Conservation (phyloP, 2,113 vertebrate species). For the Rissa tridactyla region DNA sequence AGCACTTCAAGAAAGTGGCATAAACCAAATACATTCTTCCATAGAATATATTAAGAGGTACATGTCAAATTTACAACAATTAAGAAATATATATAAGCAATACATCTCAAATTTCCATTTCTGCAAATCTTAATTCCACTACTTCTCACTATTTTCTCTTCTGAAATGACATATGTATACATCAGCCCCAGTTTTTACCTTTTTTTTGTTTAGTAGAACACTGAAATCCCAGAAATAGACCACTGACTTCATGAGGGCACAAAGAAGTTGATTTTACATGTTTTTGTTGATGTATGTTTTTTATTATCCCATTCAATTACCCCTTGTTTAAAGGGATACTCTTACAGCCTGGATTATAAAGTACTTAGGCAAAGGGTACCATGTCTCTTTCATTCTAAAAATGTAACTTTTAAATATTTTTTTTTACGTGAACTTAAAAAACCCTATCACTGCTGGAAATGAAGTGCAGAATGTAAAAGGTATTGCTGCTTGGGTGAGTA, state of each 20-base stretch:
- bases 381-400: neutral
- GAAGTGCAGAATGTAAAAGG: neutral
- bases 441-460: neutral
- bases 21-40: neutral
- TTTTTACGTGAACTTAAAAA: neutral
- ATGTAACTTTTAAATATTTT: neutral
- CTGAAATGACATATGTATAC: neutral
- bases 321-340: neutral
- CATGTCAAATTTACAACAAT: neutral
- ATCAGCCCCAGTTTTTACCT: neutral
- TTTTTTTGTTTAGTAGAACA: neutral
- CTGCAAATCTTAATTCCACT: neutral
- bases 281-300: neutral
- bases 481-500: neutral
- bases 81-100: neutral
- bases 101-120: neutral
- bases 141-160: neutral
- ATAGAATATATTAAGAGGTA: neutral
- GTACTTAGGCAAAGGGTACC: neutral
- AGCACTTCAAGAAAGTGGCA: conserved; percentile 1
- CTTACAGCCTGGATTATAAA: neutral
- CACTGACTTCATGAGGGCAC: neutral
- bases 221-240: neutral
- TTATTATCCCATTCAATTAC: neutral
- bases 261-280: neutral